Evolutionary conservation across 2,888 invertebrate species (phyloP).

Genomic region (Thalpophila matura): DNA sequence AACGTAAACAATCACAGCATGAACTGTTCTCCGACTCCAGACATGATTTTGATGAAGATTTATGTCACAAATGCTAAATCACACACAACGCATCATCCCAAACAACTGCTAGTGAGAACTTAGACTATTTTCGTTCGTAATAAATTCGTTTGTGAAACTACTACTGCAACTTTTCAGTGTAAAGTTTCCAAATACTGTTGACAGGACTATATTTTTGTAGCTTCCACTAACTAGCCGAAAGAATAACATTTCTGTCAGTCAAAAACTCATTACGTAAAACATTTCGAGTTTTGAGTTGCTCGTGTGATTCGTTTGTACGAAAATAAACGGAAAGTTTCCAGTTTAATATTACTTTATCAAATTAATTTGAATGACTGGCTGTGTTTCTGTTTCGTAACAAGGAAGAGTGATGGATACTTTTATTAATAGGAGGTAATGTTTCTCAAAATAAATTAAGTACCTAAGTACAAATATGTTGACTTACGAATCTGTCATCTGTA

Average conservation of each 20-base stretch:
- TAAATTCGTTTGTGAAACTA: slow-evolving; percentile 75
- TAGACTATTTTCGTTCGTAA: slow-evolving; percentile 78
- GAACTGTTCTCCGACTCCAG: slow-evolving; percentile 46
- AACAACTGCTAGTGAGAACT: slow-evolving; percentile 66
- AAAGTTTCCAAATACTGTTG: slow-evolving; percentile 81
- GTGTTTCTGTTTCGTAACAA: slow-evolving; percentile 11
- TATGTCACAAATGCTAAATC: slow-evolving; percentile 80
- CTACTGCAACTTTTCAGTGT: slow-evolving; percentile 85
- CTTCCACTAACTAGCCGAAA: slow-evolving; percentile 77
- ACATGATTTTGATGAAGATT: slow-evolving; percentile 82
- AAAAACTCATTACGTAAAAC: slow-evolving; percentile 79
- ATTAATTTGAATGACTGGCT: slow-evolving; percentile 38
- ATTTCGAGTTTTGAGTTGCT: slow-evolving; percentile 69
- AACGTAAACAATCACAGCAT: slow-evolving; percentile 42
- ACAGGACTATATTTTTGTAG: slow-evolving; percentile 82
- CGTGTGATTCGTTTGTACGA: slow-evolving; percentile 60
- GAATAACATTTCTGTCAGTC: slow-evolving; percentile 84
- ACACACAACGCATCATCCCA: slow-evolving; percentile 76
- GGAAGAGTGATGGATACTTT: not conserved
- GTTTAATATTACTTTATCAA: slow-evolving; percentile 46
- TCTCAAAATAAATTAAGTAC: too few species aligned
- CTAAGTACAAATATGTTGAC: too few species aligned
- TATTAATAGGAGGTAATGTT: not conserved
- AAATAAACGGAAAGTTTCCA: slow-evolving; percentile 64
- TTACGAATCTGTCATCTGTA: too few species aligned